Evolutionary conservation across 1,140 invertebrate species (phyloP), one percentile per base, ranked within the genome.

Genomic region (Anastatus disparis): DNA sequence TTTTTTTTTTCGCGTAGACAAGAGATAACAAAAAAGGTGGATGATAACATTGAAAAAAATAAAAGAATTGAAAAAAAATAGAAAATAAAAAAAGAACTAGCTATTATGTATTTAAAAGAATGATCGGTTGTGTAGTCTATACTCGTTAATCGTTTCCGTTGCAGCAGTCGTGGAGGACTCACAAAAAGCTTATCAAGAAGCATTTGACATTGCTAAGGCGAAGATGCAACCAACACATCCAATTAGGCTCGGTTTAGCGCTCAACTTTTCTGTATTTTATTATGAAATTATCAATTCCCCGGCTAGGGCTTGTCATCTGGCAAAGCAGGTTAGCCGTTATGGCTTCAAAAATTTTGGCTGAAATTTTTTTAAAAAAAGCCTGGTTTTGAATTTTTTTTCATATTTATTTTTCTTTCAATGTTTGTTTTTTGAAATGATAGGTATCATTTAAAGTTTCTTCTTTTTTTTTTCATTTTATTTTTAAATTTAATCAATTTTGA

Each of bases 241-340:
- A 76, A 98, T 98, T 85, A 91, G 96, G 85, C 92, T 98, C 83
- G 96, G 96, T 82, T 90, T 98, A 85, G 96, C 96, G 75, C 92
- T 99, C 87, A 98, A 98, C 91, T 98, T 97, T 91, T 97, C 96
- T 77, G 96, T 99, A 85, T 98, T 98, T 90, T 98, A 97, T 92
- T 98, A 98, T 88, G 96, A 99, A 93, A 98, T 98, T 87, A 94
- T 97, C 85, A 97, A 96, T 91, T 95, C 95, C 82, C 96, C 96
- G 80, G 96, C 96, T 86, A 91, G 94, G 86, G 96, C 96, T 87
- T 97, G 96, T 89, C 95, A 97, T 88, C 91, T 97, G 88, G 96
- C 96, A 78, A 97, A 97, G 91, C 94, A 96, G 94, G 97, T 96
- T 93, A 84, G 82, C 52, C 44, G 31, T 35, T 35, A 35, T 35